Evolutionary conservation across 37 sponge, comb jelly and placozoan species (phyloP).

Genomic region (Dysidea cf. avara): DNA sequence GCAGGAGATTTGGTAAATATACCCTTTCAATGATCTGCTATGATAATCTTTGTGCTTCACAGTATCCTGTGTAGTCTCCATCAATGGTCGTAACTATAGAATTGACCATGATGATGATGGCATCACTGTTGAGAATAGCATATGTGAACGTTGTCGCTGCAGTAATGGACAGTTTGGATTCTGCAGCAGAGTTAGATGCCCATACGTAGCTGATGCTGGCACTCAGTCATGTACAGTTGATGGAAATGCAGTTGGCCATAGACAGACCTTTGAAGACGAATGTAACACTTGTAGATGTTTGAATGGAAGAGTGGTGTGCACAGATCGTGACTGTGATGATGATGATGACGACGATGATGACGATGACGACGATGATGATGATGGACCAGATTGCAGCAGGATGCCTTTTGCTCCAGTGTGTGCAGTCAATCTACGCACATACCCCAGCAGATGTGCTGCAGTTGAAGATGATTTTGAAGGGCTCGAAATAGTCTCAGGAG

Average conservation of each 20-base stretch:
- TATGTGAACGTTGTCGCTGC: too few species aligned
- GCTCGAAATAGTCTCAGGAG: constrained; percentile 6
- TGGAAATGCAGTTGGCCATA: neutral
- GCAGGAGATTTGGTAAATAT: too few species aligned
- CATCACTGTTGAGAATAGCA: too few species aligned
- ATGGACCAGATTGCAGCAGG: constrained; percentile 2
- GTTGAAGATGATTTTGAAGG: constrained; percentile 18
- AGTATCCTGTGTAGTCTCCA: too few species aligned
- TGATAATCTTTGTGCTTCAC: too few species aligned
- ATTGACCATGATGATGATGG: too few species aligned
- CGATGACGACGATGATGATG: neutral
- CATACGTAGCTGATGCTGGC: too few species aligned
- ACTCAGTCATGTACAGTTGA: neutral
- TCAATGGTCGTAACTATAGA: too few species aligned
- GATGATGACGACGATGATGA: neutral
- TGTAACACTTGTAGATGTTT: constrained; percentile 45
- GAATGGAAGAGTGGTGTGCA: constrained; percentile 34
- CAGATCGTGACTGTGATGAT: neutral
- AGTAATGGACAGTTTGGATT: too few species aligned
- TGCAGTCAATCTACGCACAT: constrained; percentile 41
- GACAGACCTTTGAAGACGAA: neutral
- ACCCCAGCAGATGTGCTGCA: constrained; percentile 33
- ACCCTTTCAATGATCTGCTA: too few species aligned
- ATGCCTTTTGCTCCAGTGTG: constrained; percentile 12
- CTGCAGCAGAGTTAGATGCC: too few species aligned